Base-by-base conservation (phyloP, 2,113 vertebrate genomes). In the Globicephala melas region DNA sequence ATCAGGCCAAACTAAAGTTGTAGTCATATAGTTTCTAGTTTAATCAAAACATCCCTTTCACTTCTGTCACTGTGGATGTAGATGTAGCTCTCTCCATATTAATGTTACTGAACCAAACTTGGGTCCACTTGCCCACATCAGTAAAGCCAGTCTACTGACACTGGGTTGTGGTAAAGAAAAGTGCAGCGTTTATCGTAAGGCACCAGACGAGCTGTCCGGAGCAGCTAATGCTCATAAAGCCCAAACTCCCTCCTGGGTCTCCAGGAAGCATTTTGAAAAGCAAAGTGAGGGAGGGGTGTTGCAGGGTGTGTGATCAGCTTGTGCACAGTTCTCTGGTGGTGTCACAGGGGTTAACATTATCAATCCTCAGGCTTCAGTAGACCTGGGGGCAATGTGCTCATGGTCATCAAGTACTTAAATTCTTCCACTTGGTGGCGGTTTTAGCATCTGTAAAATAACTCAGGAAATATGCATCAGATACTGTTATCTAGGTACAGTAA, bases 241-340 rank as follows among this genome's bases (percentile, higher is more conserved):
- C 53, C 21, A 23, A 25, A 80, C 53, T 80, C 8, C 12, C 23
- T 25, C 33, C 10, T 25, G 21, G n/a, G 33, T 58, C 33, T 36
- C 33, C 55, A 21, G 53, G 12, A 80, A 58, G 21, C 53, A 58
- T n/a, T 58, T 26, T 26, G 50, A 58, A 80, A 80, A 80, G 53
- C 53, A 17, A 8, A 15, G 33, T 80, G 77, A 36, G 21, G 77
- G 76, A 55, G 20, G 31, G 3, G 0, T n/a, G 20, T 55, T 1
- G 0, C 12, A 25, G 77, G 21, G 12, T 55, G 2, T 36, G 33
- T 4, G 50, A 80, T 80, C 77, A 55, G 21, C 50, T 55, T 20
- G 18, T 55, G 20, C 76, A n/a, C 76, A 23, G 6, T 79, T 55
- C 50, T 55, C 31, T 79, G 76, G 2, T 55, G 1, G 6, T 80